Evolutionary conservation across 2,113 vertebrate genomes (phyloP), one percentile per base, ranked within the genome.

Genomic region (Charina bottae): DNA sequence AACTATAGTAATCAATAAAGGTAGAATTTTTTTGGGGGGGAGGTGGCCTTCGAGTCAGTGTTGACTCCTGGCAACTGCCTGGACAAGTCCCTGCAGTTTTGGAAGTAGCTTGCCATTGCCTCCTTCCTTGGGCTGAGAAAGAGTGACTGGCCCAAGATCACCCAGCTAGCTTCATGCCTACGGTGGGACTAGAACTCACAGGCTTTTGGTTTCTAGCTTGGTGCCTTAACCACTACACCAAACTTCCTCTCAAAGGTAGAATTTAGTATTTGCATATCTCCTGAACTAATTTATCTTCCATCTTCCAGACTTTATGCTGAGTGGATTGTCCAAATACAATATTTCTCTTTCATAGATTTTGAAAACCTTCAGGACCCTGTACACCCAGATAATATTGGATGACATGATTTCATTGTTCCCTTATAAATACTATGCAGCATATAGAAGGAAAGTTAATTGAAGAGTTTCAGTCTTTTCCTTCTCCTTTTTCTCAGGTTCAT

Each of bases 401-500:
- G 23, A 89, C n/a, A 91, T 83, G 26, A 93, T 93, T 95, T 91
- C 91, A 13, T 72, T 94, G 91, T 91, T 93, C 42, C 87, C 78
- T 95, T 83, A 88, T 92, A 93, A 95, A 93, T 90, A 90, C 26
- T 64, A 0, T 62, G 68, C 49, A 91, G n/a, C 85, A 68, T 78
- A 62, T 9, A 78, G 85, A 92, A 95, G 90, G 94, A 95, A 96
- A 94, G 86, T 28, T 68, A 87, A 37, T 93, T 92, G 93, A 95
- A 94, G 88, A 49, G 37, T 94, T 95, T 94, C 91, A 94, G 21
- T 93, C 68, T 90, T 94, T 83, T 85, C n/a, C 55, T 94, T 42
- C 86, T 93, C 60, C 90, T 54, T 94, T 94, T 91, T 91, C 87
- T 92, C 26, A 78, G 85, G 4, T 91, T 33, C 60, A 68, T 83